Base-by-base conservation (phyloP, 2,797 vertebrate species). In the Myotis myotis region DNA sequence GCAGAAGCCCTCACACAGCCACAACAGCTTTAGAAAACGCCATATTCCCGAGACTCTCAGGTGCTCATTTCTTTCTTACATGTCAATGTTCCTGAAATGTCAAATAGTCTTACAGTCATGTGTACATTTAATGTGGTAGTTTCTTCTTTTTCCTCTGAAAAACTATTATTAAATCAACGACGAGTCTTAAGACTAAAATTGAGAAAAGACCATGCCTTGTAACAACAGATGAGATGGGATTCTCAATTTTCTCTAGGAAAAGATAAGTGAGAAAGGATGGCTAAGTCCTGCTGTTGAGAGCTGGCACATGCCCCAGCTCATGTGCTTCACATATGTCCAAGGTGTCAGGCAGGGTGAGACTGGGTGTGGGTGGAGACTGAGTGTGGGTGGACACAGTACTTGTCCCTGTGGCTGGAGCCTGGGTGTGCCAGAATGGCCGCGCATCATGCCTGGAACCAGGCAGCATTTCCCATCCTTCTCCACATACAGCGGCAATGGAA, bases 131-230 rank as follows among this genome's bases (percentile, higher is more conserved):
- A 95, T 47, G 25, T 51, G 20, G n/a, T 68, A 62, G 38, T 78
- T 94, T 84, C 72, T 86, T 94, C 70, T 71, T 83, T 51, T n/a
- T 23, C 60, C 55, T 80, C 68, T 79, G 71, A 82, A 85, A 93
- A 87, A 68, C 16, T 82, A 66, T 94, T 62, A 92, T 82, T 92
- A 95, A 95, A 89, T 86, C 51, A 10, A 92, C 82, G 36, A 71
- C 57, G 49, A 72, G 41, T 80, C 85, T 83, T 82, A 92, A 44
- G 44, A 44, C 57, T 95, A 95, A 95, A 91, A 89, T 22, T 89
- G 36, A 94, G 90, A 76, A 68, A 93, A 83, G 76, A 70, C 38
- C 1, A 6, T 10, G 62, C 19, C 88, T 83, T 82, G 41, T 51
- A 60, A 80, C 30, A 71, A 80, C 30, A 71, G 82, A 89, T 11